phyloP scores from a whole-genome alignment of 2,113 vertebrate species.

The Poeciliopsis occidentalis region DNA sequence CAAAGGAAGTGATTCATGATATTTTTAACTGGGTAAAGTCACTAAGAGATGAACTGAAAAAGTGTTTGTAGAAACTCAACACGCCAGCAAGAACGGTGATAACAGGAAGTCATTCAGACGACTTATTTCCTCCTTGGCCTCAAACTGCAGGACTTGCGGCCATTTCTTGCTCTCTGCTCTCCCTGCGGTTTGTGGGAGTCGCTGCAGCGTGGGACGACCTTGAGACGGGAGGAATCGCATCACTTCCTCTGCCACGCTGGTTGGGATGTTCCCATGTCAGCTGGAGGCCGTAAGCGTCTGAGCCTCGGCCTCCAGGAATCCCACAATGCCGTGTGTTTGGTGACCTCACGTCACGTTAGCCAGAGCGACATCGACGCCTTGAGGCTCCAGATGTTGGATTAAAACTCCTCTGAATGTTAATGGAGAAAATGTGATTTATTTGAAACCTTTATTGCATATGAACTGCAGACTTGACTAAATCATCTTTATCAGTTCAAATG shows the following conservation, averaged over 20 bases:
- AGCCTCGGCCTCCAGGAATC: constrained; percentile 40
- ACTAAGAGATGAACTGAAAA: background rate
- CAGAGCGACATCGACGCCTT: background rate
- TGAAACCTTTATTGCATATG: background rate
- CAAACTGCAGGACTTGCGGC: constrained; percentile 58
- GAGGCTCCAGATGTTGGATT: constrained; percentile 28
- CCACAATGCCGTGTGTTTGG: constrained; percentile 37
- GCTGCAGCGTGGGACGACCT: constrained; percentile 75
- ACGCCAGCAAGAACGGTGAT: background rate
- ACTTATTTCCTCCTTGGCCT: constrained; percentile 51
- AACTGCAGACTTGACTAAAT: background rate
- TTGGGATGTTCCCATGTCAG: constrained; percentile 64
- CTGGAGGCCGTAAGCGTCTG: constrained; percentile 61
- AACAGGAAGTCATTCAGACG: constrained; percentile 31
- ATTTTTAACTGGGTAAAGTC: background rate
- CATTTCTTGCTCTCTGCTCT: constrained; percentile 17
- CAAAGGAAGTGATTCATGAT: background rate
- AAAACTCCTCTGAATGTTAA: constrained; percentile 33
- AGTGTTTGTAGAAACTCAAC: background rate
- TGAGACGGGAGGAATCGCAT: constrained; percentile 66
- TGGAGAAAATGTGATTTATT: constrained; percentile 8
- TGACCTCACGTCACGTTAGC: constrained; percentile 43
- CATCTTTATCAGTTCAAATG: background rate
- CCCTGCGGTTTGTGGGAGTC: constrained; percentile 55
- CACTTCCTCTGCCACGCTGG: constrained; percentile 66